phyloP scores from a whole-genome alignment of 2,797 vertebrate genomes.

The Xerus rutilus region DNA sequence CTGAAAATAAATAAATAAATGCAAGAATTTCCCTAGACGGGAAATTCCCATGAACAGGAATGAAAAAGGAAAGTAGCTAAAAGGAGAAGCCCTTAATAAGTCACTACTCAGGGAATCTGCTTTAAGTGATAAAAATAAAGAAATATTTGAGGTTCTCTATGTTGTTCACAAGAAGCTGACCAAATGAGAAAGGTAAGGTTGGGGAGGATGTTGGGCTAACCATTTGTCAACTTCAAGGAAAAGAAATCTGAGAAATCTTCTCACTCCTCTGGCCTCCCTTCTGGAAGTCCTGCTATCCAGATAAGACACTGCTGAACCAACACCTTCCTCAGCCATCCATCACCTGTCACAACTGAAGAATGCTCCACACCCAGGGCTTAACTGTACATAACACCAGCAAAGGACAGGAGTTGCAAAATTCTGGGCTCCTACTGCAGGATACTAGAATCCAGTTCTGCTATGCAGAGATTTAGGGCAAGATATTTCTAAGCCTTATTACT shows the following conservation, averaged over 20 bases:
- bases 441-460: background rate
- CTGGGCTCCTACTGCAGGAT: background rate
- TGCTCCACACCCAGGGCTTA: rapidly evolving
- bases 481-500: background rate
- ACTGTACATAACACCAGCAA: background rate
- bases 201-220: background rate
- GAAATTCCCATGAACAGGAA: background rate
- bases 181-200: background rate
- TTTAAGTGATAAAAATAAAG: background rate
- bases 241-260: slow-evolving; percentile 24
- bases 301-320: slow-evolving; percentile 44
- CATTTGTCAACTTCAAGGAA: background rate
- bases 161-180: slow-evolving; percentile 46
- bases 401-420: background rate
- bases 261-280: background rate
- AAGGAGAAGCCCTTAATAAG: background rate
- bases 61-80: background rate
- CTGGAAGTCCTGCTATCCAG: background rate
- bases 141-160: background rate
- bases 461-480: background rate
- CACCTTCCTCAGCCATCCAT: background rate
- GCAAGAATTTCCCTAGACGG: background rate
- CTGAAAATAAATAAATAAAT: background rate
- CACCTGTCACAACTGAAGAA: background rate
- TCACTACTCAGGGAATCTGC: background rate